Evolutionary conservation across 1,140 invertebrate genomes (phyloP), one percentile per base, ranked within the genome.

Genomic region (Vanessa tameamea): DNA sequence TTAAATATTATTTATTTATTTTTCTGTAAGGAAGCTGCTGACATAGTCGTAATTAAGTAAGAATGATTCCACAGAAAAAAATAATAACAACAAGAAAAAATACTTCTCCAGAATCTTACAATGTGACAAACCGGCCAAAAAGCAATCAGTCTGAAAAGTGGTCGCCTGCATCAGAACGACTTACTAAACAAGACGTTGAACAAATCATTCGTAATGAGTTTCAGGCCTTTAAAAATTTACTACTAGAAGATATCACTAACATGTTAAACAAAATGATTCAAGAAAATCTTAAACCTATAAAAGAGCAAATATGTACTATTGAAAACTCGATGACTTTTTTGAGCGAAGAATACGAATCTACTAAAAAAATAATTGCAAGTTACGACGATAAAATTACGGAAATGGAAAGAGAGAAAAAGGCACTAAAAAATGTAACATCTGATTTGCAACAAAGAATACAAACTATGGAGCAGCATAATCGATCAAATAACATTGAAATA

Each of bases 281-380:
- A 31, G 26, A 31, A 31, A 31, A 31, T 31, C 26, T 64, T 31
- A 64, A 26, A 64, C 61, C 61, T 64, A 64, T 64, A 64, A 64
- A 64, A 64, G 61, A 64, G 14, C 61, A 64, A 64, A 64, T 64
- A 64, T 64, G 26, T 64, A 64, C 61, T 43, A 43, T 37, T 43
- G 63, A 51, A 51, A 51, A 15, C 50, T 51, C 50, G 11, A 51
- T 51, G 50, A 51, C 50, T 15, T 61, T 61, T 61, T 61, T 61
- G 57, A 61, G 16, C 14, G 57, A 61, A 61, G 57, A 61, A 61
- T 61, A 61, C 16, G 57, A 61, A 61, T 61, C 57, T 23, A 61
- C 57, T 23, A 61, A 61, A 61, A 61, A 61, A 23, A 61, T 61
- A 61, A 61, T 61, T 23, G n/a, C 57, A 61, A 61, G 57, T 26